A percentile compares a stretch with the other conserved stretches of the same genome.
phyloP scores from a whole-genome alignment of 2,888 invertebrate species.

The Schizotus pectinicornis region DNA sequence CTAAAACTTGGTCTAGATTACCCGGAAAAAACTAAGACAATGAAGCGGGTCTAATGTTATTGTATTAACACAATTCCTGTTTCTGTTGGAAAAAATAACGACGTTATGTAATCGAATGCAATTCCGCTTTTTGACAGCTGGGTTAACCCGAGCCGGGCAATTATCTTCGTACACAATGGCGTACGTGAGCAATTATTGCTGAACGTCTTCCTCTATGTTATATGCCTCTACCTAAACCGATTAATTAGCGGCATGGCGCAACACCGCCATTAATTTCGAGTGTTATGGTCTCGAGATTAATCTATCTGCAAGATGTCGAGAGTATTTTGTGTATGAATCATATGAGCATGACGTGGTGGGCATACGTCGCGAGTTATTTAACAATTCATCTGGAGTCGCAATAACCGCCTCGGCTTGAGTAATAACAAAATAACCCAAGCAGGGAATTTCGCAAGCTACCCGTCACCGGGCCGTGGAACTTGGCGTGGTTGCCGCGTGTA shows the following conservation, averaged over 20 bases:
- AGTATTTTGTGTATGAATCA: no score
- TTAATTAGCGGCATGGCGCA: slow-evolving; percentile 21
- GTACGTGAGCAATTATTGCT: slow-evolving; percentile 20
- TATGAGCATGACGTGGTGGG: no score
- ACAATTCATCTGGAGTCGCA: slow-evolving; percentile 27
- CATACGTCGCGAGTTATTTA: slow-evolving; percentile 10
- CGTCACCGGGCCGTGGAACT: slow-evolving; percentile 24
- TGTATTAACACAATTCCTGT: not conserved
- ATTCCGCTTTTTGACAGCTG: slow-evolving; percentile 13
- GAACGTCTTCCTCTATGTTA: slow-evolving; percentile 19
- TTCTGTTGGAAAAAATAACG: not conserved
- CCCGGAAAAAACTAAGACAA: no score
- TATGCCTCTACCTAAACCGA: not conserved
- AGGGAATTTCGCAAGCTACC: slow-evolving; percentile 28
- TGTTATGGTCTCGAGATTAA: slow-evolving; percentile 1
- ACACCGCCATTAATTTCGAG: slow-evolving; percentile 11
- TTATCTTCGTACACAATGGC: slow-evolving; percentile 16
- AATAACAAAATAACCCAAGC: slow-evolving; percentile 27
- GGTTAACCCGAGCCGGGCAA: slow-evolving; percentile 10
- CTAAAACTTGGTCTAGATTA: no score
- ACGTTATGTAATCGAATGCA: slow-evolving; percentile 6
- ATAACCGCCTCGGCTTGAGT: slow-evolving; percentile 26
- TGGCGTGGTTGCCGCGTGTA: slow-evolving; percentile 9
- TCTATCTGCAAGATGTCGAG: no score
- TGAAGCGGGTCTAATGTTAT: no score